These are phyloP conservation scores for Mythimna ferrago DNA, from an alignment of 2,888 invertebrate species.

Conservation along the genomic window DNA sequence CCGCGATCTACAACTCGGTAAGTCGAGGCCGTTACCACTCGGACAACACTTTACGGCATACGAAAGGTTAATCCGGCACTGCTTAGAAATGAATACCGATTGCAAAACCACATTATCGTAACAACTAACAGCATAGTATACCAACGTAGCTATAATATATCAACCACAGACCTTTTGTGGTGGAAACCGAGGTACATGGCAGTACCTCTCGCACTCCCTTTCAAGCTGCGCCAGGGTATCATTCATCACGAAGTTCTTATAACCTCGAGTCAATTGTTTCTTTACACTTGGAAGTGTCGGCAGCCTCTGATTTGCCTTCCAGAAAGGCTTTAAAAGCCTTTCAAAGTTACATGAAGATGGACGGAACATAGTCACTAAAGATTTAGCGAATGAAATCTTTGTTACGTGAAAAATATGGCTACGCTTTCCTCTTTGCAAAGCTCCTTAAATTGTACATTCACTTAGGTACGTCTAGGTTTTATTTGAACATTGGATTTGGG, in stretches of 20 bases:
- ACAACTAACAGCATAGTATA: background rate
- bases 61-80: too few relatives aligned
- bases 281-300: background rate
- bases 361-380: conserved; percentile 22
- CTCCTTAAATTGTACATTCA: background rate
- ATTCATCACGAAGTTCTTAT: conserved; percentile 80
- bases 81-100: conserved; percentile 1
- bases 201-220: conserved; percentile 76
- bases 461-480: conserved; percentile 3
- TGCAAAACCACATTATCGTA: conserved; percentile 19
- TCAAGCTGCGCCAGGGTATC: conserved; percentile 77
- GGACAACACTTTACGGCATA: too few relatives aligned
- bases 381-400: background rate
- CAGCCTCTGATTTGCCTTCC: conserved; percentile 3
- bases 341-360: background rate
- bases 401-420: conserved; percentile 1
- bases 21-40: too few relatives aligned
- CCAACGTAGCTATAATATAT: conserved; percentile 17
- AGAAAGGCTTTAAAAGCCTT: background rate
- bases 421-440: background rate
- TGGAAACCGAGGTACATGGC: conserved; percentile 76
- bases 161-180: conserved; percentile 78
- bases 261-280: conserved; percentile 62
- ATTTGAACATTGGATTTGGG: conserved; percentile 22
- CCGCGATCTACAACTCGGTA: too few relatives aligned